Conservation (phyloP, 2,888 invertebrate species). For the Cephus sareptanus region DNA sequence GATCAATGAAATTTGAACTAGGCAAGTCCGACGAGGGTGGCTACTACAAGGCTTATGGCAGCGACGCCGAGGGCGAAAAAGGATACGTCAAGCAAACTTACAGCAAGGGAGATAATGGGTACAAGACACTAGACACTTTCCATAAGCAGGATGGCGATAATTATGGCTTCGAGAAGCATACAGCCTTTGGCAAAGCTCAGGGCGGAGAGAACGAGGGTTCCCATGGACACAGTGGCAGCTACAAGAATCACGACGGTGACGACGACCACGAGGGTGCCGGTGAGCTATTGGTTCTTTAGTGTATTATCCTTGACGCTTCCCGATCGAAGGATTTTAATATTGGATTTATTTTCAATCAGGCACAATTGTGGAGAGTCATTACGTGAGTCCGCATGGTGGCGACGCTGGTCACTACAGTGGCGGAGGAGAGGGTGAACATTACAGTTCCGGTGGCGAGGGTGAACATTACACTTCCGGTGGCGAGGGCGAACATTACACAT, state of each 20-base stretch:
- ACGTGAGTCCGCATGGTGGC: slow-evolving; percentile 27
- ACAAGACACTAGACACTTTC: slow-evolving; percentile 78
- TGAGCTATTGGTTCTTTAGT: slow-evolving; percentile 25
- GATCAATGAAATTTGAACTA: slow-evolving; percentile 24
- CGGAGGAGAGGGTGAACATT: slow-evolving; percentile 29
- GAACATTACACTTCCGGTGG: slow-evolving; percentile 31
- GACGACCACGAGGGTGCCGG: slow-evolving; percentile 67
- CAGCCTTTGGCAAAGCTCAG: slow-evolving; percentile 71
- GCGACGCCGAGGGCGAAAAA: slow-evolving; percentile 71
- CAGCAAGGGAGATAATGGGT: slow-evolving; percentile 77
- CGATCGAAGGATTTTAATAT: not conserved
- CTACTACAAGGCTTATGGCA: slow-evolving; percentile 73
- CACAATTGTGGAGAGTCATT: slow-evolving; percentile 49
- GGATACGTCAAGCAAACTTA: slow-evolving; percentile 75
- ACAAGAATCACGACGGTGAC: slow-evolving; percentile 63
- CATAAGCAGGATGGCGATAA: slow-evolving; percentile 80
- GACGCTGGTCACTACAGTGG: slow-evolving; percentile 39
- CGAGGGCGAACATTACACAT: slow-evolving; percentile 33
- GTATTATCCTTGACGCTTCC: not conserved
- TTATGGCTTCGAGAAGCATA: slow-evolving; percentile 77
- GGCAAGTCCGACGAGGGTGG: slow-evolving; percentile 66
- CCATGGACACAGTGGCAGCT: slow-evolving; percentile 42
- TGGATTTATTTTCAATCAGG: slow-evolving; percentile 31
- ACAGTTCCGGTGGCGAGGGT: slow-evolving; percentile 1
- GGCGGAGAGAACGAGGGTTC: slow-evolving; percentile 49